Evolutionary conservation across 2,888 invertebrate genomes (phyloP), one percentile per base, ranked within the genome.

Genomic region (Nomada ferruginata): DNA sequence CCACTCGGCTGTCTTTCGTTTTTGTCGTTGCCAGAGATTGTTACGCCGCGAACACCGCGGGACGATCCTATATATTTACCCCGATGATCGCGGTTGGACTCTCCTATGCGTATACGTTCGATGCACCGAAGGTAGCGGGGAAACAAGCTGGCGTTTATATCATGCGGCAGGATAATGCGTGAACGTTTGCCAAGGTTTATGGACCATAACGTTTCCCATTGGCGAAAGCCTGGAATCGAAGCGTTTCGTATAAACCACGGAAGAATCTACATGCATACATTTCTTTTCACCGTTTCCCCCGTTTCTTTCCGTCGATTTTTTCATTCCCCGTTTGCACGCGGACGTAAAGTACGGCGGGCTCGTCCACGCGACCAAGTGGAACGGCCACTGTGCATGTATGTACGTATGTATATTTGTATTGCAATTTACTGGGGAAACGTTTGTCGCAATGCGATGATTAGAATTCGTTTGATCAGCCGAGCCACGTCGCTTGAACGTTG

Each of bases 151-250:
- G 53, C 50, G 76, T 73, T 66, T 82, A 80, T 85, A 86, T 87
- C 85, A 52, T 50, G 59, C 26, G 60, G 73, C 65, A 72, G 71
- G 66, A 79, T 86, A 87, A 76, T 52, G 75, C 80, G 77, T 65
- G 64, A 79, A 77, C 66, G 69, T 82, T 80, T 73, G 76, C 68
- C 59, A 63, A 64, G 76, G 70, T 88, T 87, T 88, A 86, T 81
- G 80, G 75, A 64, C 77, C 84, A 81, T 82, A 84, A 86, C 77
- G 76, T 63, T 81, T 66, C 84, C 69, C 76, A 77, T 75, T 66
- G 69, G 70, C 68, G 61, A 65, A 72, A 52, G 64, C 59, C 63
- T 7, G 73, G 23, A 53, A 71, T 75, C 26, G 64, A 44, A 79
- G 15, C 10, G 60, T 52, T 70, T 77, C 68, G 65, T 63, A 72